These are phyloP conservation scores for Drosophila sturtevanti DNA, from an alignment of 1,140 invertebrate species.

Conservation along the genomic window DNA sequence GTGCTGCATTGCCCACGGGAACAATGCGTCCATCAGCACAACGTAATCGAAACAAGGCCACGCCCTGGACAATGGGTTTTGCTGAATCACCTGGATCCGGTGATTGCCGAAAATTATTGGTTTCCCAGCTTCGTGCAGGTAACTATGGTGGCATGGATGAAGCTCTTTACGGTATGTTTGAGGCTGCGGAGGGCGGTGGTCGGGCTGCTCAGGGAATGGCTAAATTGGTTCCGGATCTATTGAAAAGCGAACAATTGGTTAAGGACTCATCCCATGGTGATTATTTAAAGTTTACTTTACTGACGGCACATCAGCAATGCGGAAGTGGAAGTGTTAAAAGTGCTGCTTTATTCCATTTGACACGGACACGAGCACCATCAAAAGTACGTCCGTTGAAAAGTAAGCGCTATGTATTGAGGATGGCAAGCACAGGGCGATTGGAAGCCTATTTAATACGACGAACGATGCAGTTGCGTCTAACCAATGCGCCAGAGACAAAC, in stretches of 20 bases:
- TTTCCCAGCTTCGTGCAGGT: slow-evolving; percentile 90
- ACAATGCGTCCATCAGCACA: slow-evolving; percentile 84
- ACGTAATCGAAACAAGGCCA: slow-evolving; percentile 84
- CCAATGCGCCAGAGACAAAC: slow-evolving; percentile 12
- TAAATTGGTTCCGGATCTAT: slow-evolving; percentile 88
- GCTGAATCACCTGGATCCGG: slow-evolving; percentile 89
- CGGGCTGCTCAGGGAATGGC: slow-evolving; percentile 85
- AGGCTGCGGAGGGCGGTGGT: slow-evolving; percentile 87
- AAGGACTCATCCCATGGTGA: slow-evolving; percentile 89
- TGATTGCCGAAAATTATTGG: slow-evolving; percentile 87
- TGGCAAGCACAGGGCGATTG: slow-evolving; percentile 89
- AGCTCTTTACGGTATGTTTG: slow-evolving; percentile 92
- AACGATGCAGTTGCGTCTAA: slow-evolving; percentile 58
- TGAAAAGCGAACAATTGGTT: slow-evolving; percentile 91
- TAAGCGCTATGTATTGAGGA: slow-evolving; percentile 86
- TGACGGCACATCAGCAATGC: slow-evolving; percentile 89
- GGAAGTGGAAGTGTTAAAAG: slow-evolving; percentile 88
- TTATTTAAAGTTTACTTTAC: slow-evolving; percentile 92
- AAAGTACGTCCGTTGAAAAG: slow-evolving; percentile 79
- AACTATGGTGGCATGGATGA: slow-evolving; percentile 87
- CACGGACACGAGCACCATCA: slow-evolving; percentile 84
- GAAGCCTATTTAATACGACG: slow-evolving; percentile 86
- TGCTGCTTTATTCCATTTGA: slow-evolving; percentile 89
- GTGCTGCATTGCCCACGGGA: slow-evolving; percentile 86
- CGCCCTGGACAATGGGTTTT: slow-evolving; percentile 91